Percentiles rank a stretch among this genome's conserved stretches.
These are phyloP conservation scores for Brienomyrus longianalis DNA, from an alignment of 2,113 vertebrate genomes.

Conservation along the genomic window DNA sequence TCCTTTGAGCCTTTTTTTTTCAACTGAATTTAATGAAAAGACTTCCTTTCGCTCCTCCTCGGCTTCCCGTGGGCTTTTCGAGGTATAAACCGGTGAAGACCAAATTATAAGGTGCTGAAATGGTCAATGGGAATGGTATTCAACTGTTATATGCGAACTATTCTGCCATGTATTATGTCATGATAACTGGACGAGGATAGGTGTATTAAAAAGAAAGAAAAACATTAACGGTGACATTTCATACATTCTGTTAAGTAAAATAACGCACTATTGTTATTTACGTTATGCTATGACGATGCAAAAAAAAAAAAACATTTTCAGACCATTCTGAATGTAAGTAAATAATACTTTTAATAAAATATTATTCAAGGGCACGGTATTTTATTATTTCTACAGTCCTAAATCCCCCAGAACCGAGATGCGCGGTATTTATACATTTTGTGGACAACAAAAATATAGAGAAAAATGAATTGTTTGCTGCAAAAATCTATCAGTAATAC, in stretches of 20 bases:
- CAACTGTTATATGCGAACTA: not conserved
- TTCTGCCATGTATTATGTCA: not conserved
- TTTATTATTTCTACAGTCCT: not conserved
- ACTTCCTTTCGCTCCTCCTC: not conserved
- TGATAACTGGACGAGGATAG: not conserved
- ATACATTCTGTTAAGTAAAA: not conserved
- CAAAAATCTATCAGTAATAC: not conserved
- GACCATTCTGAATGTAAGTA: not conserved
- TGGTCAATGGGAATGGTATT: not conserved
- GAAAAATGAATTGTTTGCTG: not conserved
- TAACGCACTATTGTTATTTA: not conserved
- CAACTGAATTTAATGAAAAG: not conserved
- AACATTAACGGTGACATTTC: not conserved
- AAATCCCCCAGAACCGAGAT: not conserved
- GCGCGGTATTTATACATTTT: not conserved
- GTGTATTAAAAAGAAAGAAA: not conserved
- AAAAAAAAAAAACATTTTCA: not conserved
- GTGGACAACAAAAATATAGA: not conserved
- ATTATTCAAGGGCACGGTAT: not conserved
- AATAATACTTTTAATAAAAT: not conserved
- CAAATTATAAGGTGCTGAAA: not conserved
- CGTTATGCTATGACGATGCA: not conserved
- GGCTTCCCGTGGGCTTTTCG: not conserved
- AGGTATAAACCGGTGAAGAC: not conserved
- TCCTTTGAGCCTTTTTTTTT: not conserved